phyloP scores from a whole-genome alignment of 2,888 invertebrate genomes.

The Dromius quadrimaculatus region DNA sequence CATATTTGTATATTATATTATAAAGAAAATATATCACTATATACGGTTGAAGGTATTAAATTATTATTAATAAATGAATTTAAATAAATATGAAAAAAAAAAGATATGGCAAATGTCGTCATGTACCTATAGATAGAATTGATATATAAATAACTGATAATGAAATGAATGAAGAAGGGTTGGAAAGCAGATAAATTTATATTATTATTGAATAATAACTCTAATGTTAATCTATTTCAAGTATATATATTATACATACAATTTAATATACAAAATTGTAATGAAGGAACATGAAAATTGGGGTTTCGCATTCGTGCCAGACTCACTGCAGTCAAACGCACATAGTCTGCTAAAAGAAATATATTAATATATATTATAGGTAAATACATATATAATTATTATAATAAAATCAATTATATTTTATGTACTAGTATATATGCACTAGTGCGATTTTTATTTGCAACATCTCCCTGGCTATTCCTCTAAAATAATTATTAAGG shows the following conservation, averaged over 20 bases:
- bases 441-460: constrained; percentile 14
- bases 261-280: constrained; percentile 65
- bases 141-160: constrained; percentile 47
- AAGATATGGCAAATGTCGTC: constrained; percentile 62
- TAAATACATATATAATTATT: constrained; percentile 53
- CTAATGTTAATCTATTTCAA: constrained; percentile 62
- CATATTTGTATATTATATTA: constrained; percentile 52
- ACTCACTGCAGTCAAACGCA: constrained; percentile 21
- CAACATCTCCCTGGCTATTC: background rate
- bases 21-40: constrained; percentile 58
- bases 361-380: constrained; percentile 51
- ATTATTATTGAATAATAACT: constrained; percentile 58
- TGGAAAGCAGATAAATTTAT: constrained; percentile 59
- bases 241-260: constrained; percentile 56
- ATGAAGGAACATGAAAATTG: constrained; percentile 59
- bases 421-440: constrained; percentile 63
- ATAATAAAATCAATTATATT: constrained; percentile 67
- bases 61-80: constrained; percentile 58
- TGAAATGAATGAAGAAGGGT: constrained; percentile 54
- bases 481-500: too few species aligned
- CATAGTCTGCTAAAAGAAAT: constrained; percentile 47
- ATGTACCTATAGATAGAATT: constrained; percentile 51
- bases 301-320: constrained; percentile 60
- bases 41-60: constrained; percentile 64
- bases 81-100: constrained; percentile 60